phyloP scores from a whole-genome alignment of 1,140 invertebrate species.

The Mactra quadrangularis region DNA sequence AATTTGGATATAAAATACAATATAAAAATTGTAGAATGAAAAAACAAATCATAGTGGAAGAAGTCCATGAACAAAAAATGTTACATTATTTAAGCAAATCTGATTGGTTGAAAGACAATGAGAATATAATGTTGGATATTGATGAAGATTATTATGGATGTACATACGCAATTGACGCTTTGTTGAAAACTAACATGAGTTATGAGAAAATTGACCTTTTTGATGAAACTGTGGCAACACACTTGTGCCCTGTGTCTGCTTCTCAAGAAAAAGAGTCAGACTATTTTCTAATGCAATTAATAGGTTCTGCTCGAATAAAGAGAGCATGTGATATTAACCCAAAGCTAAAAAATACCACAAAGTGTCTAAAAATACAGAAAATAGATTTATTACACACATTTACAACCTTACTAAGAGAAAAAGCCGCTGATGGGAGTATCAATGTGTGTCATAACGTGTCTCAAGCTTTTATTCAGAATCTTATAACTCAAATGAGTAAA shows the following conservation, averaged over 20 bases:
- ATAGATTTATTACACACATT: slow-evolving; percentile 1
- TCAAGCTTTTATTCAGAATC: slow-evolving; percentile 1
- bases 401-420: background rate
- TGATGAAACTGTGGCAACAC: slow-evolving; percentile 29
- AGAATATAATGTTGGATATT: slow-evolving; percentile 74
- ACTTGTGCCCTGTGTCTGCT: slow-evolving; percentile 65
- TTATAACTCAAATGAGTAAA: slow-evolving; percentile 32
- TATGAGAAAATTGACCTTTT: slow-evolving; percentile 42
- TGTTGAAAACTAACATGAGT: slow-evolving; percentile 60
- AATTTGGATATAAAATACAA: background rate
- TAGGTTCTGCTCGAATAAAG: slow-evolving; percentile 12
- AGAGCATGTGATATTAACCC: slow-evolving; percentile 11
- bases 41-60: slow-evolving; percentile 48
- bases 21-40: slow-evolving; percentile 48
- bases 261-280: slow-evolving; percentile 60
- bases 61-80: slow-evolving; percentile 59
- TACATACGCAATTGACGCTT: slow-evolving; percentile 63
- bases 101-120: slow-evolving; percentile 40
- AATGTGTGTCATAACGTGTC: background rate
- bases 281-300: slow-evolving; percentile 41
- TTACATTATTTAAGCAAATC: slow-evolving; percentile 34
- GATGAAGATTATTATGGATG: slow-evolving; percentile 79
- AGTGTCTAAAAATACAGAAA: background rate
- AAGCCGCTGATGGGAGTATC: background rate
- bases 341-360: slow-evolving; percentile 20